Evolutionary conservation across 2,113 vertebrate genomes (phyloP), one percentile per base, ranked within the genome.

Genomic region (Anthoscopus minutus): DNA sequence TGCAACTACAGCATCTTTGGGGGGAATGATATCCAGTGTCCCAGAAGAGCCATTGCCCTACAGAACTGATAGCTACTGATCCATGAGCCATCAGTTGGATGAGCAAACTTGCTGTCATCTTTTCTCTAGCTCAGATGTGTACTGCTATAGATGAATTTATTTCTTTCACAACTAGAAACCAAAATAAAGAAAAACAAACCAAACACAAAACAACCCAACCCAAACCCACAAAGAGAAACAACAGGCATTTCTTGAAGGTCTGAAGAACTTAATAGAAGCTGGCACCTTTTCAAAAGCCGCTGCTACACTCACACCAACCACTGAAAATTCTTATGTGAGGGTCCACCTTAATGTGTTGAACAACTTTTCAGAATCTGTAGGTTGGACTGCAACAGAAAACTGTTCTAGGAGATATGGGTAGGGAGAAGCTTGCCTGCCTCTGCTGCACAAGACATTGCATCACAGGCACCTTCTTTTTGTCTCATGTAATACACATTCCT

Each of bases 21-120:
- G 35, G 20, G 4, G 5, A 33, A n/a, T 1, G 4, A 70, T 27
- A n/a, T 81, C 37, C 45, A 60, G 0, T 8, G 14, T 64, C 21
- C 28, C n/a, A 56, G 33, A 2, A 83, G 25, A 54, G 53, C 8
- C 62, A 64, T 0, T 54, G 20, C 6, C 35, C 35, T 67, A 33
- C 33, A 77, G 53, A 86, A 69, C 37, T 78, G 51, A n/a, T 24
- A 76, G 66, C 31, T 44, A 48, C n/a, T 51, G 40, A 92, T 35
- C 54, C 0, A 0, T 19, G 44, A 91, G 23, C 2, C 2, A 64
- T 11, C 56, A 71, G 23, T 0, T 64, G 18, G 38, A 61, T 45
- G 15, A 61, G 18, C 33, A 78, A 44, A 69, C 8, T 38, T 69
- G 15, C 84, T 69, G 33, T 45, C 38, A 38, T 38, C 33, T 38